Base-by-base conservation (phyloP, 2,888 invertebrate species). In the Heteromurus nitidus region DNA sequence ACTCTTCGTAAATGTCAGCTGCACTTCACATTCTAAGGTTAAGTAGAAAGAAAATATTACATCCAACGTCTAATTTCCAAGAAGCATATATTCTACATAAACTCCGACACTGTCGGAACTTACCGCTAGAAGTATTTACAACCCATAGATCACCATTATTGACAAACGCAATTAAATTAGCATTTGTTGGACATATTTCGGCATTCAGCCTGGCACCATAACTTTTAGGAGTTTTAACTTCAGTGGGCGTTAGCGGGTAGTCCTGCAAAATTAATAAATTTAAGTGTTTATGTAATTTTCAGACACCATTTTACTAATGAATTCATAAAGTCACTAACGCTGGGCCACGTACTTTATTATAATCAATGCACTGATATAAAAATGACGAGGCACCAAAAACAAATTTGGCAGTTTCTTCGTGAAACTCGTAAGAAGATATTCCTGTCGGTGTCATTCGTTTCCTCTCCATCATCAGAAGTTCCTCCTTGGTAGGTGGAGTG, bases 141-240 rank as follows among this genome's bases (percentile, higher is more conserved):
- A 98, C 93, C 94, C 97, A 98, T 83, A 98, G 92, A 91, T 98
- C 98, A 64, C 95, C 94, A 79, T 95, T 93, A 85, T 95, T 95
- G 16, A 97, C 94, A 90, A 96, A 97, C 1, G 97, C 97, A 72
- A 97, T 94, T 70, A 98, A 91, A 88, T 95, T 93, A 28, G 93
- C 91, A 88, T 95, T 93, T 82, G 92, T 91, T 0, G 96, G 96
- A 88, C 96, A 96, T 85, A 96, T 94, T 90, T 95, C 94, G 0
- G 95, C 95, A 89, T 94, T 94, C 75, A 96, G 90, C 86, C 94
- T 93, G 9, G 94, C 93, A 88, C 92, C 91, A 22, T 91, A 90
- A 55, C 91, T 91, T 88, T 93, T 93, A 86, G 92, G 91, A 13
- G 88, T 89, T 24, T 88, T 88, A 30, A 90, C 87, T 82, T 88